A percentile compares a stretch with the other conserved stretches of the same genome.
Evolutionary conservation across 2,113 vertebrate species (phyloP).

Genomic region (Sceloporus tristichus): DNA sequence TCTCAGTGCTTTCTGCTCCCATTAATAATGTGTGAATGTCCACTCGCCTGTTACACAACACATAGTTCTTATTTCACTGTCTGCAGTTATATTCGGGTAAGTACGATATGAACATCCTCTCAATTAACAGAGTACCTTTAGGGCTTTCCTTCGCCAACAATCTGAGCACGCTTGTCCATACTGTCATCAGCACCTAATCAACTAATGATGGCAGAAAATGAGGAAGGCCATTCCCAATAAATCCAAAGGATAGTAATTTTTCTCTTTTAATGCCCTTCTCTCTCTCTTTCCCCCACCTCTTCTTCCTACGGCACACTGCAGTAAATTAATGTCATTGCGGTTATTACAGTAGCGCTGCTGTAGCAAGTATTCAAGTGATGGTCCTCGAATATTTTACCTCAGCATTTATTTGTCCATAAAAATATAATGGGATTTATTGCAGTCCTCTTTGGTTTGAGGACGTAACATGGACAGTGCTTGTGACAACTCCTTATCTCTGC

Average conservation of each 20-base stretch:
- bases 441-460: slow-evolving; percentile 82
- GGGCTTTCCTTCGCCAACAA: slow-evolving; percentile 76
- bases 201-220: slow-evolving; percentile 90
- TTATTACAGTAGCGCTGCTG: slow-evolving; percentile 82
- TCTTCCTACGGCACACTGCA: slow-evolving; percentile 81
- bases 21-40: slow-evolving; percentile 69
- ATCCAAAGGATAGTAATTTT: slow-evolving; percentile 85
- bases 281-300: slow-evolving; percentile 82
- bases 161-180: slow-evolving; percentile 78
- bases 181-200: slow-evolving; percentile 87
- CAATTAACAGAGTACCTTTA: slow-evolving; percentile 81
- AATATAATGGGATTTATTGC: slow-evolving; percentile 86
- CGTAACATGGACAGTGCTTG: slow-evolving; percentile 77
- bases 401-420: slow-evolving; percentile 93
- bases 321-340: slow-evolving; percentile 86
- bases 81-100: slow-evolving; percentile 74
- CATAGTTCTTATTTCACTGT: slow-evolving; percentile 68
- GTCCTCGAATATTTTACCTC: slow-evolving; percentile 88
- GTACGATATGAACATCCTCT: slow-evolving; percentile 79
- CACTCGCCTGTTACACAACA: slow-evolving; percentile 63
- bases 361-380: slow-evolving; percentile 81
- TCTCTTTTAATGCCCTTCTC: slow-evolving; percentile 87
- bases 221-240: slow-evolving; percentile 88
- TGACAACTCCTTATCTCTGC: slow-evolving; percentile 74
- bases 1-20: slow-evolving; percentile 52